Evolutionary conservation across 2,888 invertebrate species (phyloP), one percentile per base, ranked within the genome.

Genomic region (Lasioglossum malachurum): DNA sequence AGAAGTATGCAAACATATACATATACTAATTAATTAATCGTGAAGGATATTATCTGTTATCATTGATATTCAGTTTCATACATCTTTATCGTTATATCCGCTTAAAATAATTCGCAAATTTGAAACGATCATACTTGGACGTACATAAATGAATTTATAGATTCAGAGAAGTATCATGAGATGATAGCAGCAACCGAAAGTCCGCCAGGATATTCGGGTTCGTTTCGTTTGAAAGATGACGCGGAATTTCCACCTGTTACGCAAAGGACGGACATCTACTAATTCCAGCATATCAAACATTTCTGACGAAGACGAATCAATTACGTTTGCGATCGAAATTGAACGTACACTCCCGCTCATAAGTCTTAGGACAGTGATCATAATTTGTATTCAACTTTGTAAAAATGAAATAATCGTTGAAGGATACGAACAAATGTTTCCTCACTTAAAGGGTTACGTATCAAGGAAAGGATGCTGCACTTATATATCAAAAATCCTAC

Each of bases 201-300:
- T 75, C 96, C 97, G 79, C 96, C 97, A 84, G 97, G 97, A 93
- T 97, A 96, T 83, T 96, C 96, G 90, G 93, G 93, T 57, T 91
- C 93, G 64, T 97, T 97, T 95, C 97, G 97, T 94, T 96, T 98
- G 95, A 97, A 97, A 94, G 98, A 98, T 96, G 98, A 97, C 91
- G 96, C 96, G 90, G 98, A 98, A 96, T 98, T 98, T 96, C 98
- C 98, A 91, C 98, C 98, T 88, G 97, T 98, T 93, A 97, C 96
- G 81, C 97, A 97, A 93, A 96, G 96, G 91, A 96, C 96, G 87
- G 96, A 96, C 94, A 96, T 86, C 73, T 87, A 83, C 14, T 57
- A 80, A 78, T 78, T 77, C 77, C 89, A 83, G 90, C 93, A 93
- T 93, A 92, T 93, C 93, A 80, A 85, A 81, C 87, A 81, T 75